Percentiles rank a stretch among this genome's conserved stretches.
Evolutionary conservation across 1,140 invertebrate species (phyloP).

Genomic region (Pachypeltis micranthus): DNA sequence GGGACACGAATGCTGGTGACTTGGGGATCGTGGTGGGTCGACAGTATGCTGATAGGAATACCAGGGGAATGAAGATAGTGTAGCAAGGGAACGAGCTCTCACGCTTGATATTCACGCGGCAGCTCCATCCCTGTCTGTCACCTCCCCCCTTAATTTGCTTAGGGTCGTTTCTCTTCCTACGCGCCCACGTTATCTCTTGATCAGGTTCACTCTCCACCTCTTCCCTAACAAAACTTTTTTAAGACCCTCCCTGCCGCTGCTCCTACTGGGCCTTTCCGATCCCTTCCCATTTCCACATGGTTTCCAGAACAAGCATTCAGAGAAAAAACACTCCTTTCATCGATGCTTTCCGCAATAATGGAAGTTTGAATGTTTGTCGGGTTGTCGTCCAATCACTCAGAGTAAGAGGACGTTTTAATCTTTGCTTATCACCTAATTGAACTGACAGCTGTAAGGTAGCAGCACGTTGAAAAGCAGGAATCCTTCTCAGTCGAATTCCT

Average conservation of each 20-base stretch:
- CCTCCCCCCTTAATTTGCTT: constrained; percentile 9
- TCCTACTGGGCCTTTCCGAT: background rate
- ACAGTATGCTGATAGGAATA: constrained; percentile 20
- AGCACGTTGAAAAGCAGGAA: no score
- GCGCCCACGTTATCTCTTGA: constrained; percentile 4
- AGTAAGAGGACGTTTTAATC: no score
- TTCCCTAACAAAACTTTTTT: constrained; percentile 4
- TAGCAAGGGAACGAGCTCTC: background rate
- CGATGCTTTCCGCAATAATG: no score
- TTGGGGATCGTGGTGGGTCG: constrained; percentile 22
- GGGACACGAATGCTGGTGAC: constrained; percentile 23
- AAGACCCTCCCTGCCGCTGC: background rate
- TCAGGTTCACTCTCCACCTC: constrained; percentile 2
- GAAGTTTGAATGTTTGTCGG: no score
- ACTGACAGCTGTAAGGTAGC: no score
- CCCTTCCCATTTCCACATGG: no score
- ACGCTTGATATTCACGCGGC: constrained; percentile 4
- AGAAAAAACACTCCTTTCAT: no score
- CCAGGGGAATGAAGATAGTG: constrained; percentile 4
- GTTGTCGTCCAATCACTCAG: no score
- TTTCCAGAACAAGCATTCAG: no score
- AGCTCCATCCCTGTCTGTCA: constrained; percentile 2
- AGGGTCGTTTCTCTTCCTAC: constrained; percentile 7
- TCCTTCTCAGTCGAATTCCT: no score
- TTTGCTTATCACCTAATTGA: no score